Percentiles rank a stretch among this genome's conserved stretches.
Evolutionary conservation across 2,888 invertebrate species (phyloP).

Genomic region (Poecilobothrus nobilitatus): DNA sequence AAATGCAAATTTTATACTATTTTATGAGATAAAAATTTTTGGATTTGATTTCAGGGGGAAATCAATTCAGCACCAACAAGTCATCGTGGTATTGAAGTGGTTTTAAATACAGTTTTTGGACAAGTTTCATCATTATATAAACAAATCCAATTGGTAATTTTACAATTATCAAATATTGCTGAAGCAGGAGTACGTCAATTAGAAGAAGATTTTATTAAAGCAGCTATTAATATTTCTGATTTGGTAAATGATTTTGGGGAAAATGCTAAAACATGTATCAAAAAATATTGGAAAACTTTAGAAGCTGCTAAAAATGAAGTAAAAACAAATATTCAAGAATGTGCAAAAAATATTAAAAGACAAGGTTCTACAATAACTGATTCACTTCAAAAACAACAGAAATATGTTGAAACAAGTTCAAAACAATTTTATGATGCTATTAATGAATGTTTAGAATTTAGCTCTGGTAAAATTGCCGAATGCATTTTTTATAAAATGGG

Average conservation of each 20-base stretch:
- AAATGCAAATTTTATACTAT: no score
- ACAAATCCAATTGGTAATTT: not conserved
- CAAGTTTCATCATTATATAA: not conserved
- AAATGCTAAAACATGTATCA: not conserved
- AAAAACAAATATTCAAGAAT: not conserved
- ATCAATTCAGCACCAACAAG: not conserved
- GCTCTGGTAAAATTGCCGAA: not conserved
- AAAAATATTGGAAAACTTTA: not conserved
- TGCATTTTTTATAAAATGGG: not conserved
- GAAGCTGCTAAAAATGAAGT: not conserved
- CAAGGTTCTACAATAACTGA: not conserved
- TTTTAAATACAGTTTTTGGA: not conserved
- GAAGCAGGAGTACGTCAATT: not conserved
- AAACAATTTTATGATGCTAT: not conserved
- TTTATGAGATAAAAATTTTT: no score
- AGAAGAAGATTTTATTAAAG: constrained; percentile 4
- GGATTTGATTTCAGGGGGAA: not conserved
- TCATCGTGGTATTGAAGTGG: not conserved
- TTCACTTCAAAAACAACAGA: not conserved
- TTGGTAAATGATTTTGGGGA: not conserved
- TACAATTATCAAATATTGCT: not conserved
- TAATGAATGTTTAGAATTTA: not conserved
- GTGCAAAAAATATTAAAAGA: not conserved
- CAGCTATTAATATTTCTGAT: not conserved
- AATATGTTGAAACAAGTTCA: not conserved